Conservation (phyloP, 2,797 vertebrate genomes). For the Chaenodraco wilsoni region DNA sequence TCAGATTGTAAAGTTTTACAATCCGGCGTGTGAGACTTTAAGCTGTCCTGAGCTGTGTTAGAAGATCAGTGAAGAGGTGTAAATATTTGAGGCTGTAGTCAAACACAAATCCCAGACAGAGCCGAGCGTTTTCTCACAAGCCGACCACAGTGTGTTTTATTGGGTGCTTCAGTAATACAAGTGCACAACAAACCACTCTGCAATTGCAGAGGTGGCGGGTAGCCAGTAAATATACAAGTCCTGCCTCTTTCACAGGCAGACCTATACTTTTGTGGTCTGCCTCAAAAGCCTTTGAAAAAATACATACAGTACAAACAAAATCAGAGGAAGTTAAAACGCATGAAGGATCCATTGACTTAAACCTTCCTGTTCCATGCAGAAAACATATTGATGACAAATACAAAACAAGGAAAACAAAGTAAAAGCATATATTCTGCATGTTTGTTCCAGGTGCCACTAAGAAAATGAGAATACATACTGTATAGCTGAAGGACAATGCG, state of each 20-base stretch:
- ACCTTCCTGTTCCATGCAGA: constrained; percentile 94
- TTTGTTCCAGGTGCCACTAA: constrained; percentile 89
- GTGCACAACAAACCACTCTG: constrained; percentile 98
- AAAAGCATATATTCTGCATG: constrained; percentile 91
- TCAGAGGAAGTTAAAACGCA: constrained; percentile 82
- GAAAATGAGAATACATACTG: constrained; percentile 88
- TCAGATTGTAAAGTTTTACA: constrained; percentile 36
- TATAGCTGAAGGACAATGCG: constrained; percentile 86
- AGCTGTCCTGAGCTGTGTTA: neutral
- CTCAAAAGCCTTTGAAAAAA: constrained; percentile 90
- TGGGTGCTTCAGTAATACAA: constrained; percentile 99
- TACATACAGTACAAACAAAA: constrained; percentile 87
- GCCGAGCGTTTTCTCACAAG: constrained; percentile 73
- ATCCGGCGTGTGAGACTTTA: neutral
- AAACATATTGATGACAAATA: constrained; percentile 89
- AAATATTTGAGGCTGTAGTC: constrained; percentile 26
- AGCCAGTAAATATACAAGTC: constrained; percentile 98
- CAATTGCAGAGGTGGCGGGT: constrained; percentile 92
- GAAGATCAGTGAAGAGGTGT: constrained; percentile 13
- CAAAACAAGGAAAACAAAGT: constrained; percentile 84
- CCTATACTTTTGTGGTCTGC: constrained; percentile 90
- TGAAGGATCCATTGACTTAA: constrained; percentile 87
- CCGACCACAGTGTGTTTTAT: constrained; percentile 95
- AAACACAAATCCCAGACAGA: constrained; percentile 56
- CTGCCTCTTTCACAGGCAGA: constrained; percentile 92